A percentile compares a stretch with the other conserved stretches of the same genome.
Evolutionary conservation across 2,888 invertebrate species (phyloP).

Genomic region (Cataglyphis albicans): DNA sequence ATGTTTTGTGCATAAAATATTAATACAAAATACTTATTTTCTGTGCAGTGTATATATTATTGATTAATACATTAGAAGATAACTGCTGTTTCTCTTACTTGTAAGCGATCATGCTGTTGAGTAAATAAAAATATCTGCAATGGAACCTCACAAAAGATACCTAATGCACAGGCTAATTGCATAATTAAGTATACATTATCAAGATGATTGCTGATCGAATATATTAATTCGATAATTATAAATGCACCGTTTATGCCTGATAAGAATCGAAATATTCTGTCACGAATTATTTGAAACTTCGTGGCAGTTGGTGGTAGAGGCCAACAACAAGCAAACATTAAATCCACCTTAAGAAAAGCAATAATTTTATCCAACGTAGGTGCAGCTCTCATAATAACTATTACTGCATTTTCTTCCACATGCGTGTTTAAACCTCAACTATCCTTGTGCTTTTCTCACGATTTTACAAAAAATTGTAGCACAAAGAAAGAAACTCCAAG

Average conservation of each 20-base stretch:
- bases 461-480: conserved; percentile 6
- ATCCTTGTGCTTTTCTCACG: neutral
- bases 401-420: neutral
- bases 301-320: conserved; percentile 21
- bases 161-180: conserved; percentile 13
- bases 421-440: neutral
- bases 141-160: conserved; percentile 19
- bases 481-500: neutral
- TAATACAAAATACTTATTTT: neutral
- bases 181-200: neutral
- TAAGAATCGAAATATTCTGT: conserved; percentile 34
- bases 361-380: conserved; percentile 17
- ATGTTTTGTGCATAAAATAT: neutral
- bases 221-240: neutral
- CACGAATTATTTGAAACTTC: conserved; percentile 20
- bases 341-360: conserved; percentile 11
- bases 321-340: conserved; percentile 32
- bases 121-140: conserved; percentile 25
- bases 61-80: neutral
- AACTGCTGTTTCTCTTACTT: conserved; percentile 20
- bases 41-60: neutral
- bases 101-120: conserved; percentile 9
- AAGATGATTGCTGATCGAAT: conserved; percentile 23
- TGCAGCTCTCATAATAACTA: neutral
- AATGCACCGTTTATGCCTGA: conserved; percentile 13